Percentiles rank a stretch among this genome's conserved stretches.
phyloP scores from a whole-genome alignment of 2,113 vertebrate genomes.

The Acrocephalus arundinaceus region DNA sequence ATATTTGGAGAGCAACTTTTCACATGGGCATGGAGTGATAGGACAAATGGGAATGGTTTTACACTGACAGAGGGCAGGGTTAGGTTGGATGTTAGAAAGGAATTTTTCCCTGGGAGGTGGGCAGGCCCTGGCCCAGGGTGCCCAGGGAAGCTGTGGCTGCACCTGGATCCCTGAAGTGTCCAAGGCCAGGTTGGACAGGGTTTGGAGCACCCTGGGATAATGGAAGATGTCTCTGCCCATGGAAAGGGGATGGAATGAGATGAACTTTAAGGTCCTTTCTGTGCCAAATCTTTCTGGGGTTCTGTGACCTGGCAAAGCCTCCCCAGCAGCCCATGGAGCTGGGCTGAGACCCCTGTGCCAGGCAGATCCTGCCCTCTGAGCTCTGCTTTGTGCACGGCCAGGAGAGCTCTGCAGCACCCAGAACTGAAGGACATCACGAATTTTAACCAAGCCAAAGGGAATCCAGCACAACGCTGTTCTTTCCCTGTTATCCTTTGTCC shows the following conservation, averaged over 20 bases:
- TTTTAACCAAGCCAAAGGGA: not conserved
- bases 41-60: not conserved
- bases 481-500: not conserved
- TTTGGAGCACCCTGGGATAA: rapidly evolving
- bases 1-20: not conserved
- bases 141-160: not conserved
- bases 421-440: not conserved
- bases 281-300: not conserved
- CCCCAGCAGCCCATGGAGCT: no score
- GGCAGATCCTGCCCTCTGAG: not conserved
- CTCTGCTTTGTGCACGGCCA: not conserved
- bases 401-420: not conserved
- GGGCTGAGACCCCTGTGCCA: not conserved
- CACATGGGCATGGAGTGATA: not conserved
- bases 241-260: rapidly evolving
- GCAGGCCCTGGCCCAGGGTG: rapidly evolving
- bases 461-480: not conserved
- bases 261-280: not conserved
- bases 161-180: not conserved
- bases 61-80: not conserved
- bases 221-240: not conserved
- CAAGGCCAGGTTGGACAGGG: rapidly evolving
- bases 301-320: not conserved
- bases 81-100: not conserved
- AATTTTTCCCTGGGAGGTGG: rapidly evolving